phyloP scores from a whole-genome alignment of 2,888 invertebrate genomes.

The Plebejus anna region DNA sequence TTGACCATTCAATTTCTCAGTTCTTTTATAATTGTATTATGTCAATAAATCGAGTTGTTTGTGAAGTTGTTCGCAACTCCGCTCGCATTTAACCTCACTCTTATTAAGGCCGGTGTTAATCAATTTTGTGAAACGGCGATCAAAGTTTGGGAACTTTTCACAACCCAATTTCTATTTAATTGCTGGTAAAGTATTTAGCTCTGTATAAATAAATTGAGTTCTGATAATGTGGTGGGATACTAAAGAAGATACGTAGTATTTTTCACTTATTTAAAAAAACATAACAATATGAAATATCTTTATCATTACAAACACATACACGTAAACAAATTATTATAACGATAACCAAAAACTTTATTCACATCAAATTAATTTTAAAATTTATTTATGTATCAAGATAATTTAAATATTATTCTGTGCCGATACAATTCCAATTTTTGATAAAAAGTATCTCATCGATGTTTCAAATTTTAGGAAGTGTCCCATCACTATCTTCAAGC shows the following conservation, averaged over 20 bases:
- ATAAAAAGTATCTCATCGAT: background rate
- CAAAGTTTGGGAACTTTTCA: background rate
- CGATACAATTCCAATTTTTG: no score
- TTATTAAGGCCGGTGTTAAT: conserved; percentile 4
- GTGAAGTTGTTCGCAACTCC: background rate
- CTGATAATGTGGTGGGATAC: background rate
- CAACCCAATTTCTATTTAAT: conserved; percentile 11
- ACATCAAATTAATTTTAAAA: no score
- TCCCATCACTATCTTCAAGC: background rate
- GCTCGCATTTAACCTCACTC: background rate
- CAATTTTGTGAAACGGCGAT: conserved; percentile 6
- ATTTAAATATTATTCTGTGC: no score
- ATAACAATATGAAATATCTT: no score
- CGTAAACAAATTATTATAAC: no score
- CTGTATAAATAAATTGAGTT: background rate
- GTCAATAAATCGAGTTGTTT: conserved; percentile 6
- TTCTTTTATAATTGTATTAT: background rate
- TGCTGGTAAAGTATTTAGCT: background rate
- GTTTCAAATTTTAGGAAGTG: background rate
- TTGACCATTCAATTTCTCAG: background rate
- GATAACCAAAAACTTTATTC: no score
- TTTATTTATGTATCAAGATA: no score
- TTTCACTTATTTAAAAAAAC: no score
- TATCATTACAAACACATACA: no score
- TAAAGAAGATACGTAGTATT: no score